Evolutionary conservation across 2,888 invertebrate species (phyloP).

Genomic region (Notodonta ziczac): DNA sequence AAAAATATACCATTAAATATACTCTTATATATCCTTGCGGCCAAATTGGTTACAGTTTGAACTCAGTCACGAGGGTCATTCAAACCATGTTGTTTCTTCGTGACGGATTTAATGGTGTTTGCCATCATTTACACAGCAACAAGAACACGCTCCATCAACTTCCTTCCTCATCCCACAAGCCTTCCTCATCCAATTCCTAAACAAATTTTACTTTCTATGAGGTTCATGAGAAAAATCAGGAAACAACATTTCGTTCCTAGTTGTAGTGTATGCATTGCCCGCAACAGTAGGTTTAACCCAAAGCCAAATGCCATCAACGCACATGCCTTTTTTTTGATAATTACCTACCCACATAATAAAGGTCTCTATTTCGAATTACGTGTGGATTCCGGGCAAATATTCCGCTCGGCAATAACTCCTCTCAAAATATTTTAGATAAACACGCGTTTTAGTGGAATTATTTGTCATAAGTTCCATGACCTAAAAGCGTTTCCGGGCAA

Average conservation of each 20-base stretch:
- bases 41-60: background rate
- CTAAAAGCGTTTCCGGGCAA: slow-evolving; percentile 27
- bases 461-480: slow-evolving; percentile 27
- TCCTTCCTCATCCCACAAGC: too few relatives aligned
- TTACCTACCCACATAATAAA: slow-evolving; percentile 6
- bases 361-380: background rate
- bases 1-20: slow-evolving; percentile 9
- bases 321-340: slow-evolving; percentile 19
- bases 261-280: slow-evolving; percentile 26
- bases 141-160: background rate
- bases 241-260: slow-evolving; percentile 5
- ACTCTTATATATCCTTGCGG: background rate
- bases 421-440: background rate
- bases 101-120: too few relatives aligned
- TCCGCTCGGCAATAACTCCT: background rate
- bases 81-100: too few relatives aligned
- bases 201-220: background rate
- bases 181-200: background rate
- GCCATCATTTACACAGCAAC: background rate
- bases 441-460: background rate
- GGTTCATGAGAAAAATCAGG: background rate
- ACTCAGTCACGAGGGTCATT: background rate
- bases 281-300: slow-evolving; percentile 24
- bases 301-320: slow-evolving; percentile 20
- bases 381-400: background rate